These are phyloP conservation scores for Halictus rubicundus DNA, from an alignment of 1,140 invertebrate genomes.

Conservation along the genomic window DNA sequence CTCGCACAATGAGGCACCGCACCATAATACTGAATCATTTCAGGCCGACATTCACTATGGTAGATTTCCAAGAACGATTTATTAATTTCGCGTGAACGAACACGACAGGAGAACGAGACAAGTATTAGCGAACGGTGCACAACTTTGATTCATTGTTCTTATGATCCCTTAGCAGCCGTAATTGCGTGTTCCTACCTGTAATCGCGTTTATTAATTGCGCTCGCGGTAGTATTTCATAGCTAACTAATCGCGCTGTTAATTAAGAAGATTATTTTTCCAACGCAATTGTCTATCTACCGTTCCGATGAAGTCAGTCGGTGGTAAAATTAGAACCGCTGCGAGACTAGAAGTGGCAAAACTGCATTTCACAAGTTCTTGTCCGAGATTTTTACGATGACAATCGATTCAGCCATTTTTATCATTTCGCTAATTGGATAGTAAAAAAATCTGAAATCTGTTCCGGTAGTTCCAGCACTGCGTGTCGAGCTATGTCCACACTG, in stretches of 20 bases:
- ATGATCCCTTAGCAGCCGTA: conserved; percentile 32
- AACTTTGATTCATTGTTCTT: conserved; percentile 33
- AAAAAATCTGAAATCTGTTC: too few species aligned
- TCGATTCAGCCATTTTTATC: too few species aligned
- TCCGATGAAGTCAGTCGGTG: too few species aligned
- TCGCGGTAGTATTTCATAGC: neutral
- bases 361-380: too few species aligned
- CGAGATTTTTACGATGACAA: too few species aligned
- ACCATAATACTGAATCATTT: neutral
- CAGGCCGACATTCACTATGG: neutral
- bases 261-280: conserved; percentile 24
- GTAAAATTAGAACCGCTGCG: too few species aligned
- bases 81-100: conserved; percentile 22
- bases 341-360: too few species aligned
- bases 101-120: conserved; percentile 23
- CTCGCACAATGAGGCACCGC: neutral
- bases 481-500: too few species aligned
- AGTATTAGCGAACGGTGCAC: conserved; percentile 1
- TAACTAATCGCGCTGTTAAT: conserved; percentile 34
- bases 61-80: neutral
- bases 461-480: too few species aligned
- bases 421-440: too few species aligned
- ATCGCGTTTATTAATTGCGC: conserved; percentile 20
- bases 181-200: conserved; percentile 26
- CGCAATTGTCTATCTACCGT: neutral